phyloP scores from a whole-genome alignment of 35 echinoderm and acorn worm species.

The Anneissia japonica region DNA sequence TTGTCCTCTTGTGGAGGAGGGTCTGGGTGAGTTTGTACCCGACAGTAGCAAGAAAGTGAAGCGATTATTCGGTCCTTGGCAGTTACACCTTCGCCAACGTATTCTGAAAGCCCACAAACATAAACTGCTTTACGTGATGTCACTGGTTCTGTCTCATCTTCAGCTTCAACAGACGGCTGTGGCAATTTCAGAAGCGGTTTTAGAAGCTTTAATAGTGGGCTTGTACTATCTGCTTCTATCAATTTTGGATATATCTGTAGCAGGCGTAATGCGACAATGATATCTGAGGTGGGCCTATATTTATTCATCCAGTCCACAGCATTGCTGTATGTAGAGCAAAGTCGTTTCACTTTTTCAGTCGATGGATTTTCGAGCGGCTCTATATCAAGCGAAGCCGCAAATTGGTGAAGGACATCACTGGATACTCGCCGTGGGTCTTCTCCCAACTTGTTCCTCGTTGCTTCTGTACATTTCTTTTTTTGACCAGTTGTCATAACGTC shows the following conservation, averaged over 20 bases:
- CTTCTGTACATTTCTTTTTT: neutral
- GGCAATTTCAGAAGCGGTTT: neutral
- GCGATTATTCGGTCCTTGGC: constrained; percentile 47
- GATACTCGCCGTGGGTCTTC: neutral
- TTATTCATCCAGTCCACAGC: neutral
- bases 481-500: neutral
- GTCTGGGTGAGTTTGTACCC: constrained; percentile 45
- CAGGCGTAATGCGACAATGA: neutral
- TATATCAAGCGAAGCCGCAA: neutral
- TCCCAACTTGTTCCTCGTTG: neutral
- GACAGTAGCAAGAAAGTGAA: constrained; percentile 59
- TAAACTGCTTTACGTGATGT: neutral
- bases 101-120: neutral
- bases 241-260: neutral
- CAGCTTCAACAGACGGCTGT: neutral
- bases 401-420: neutral
- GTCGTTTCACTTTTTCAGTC: neutral
- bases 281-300: neutral
- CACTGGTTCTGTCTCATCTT: neutral
- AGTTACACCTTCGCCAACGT: neutral
- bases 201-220: neutral
- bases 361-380: neutral
- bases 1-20: constrained; percentile 25
- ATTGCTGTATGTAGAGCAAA: neutral
- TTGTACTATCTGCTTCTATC: neutral